Evolutionary conservation across 2,888 invertebrate species (phyloP).

Genomic region (Cheilosia scutellata): DNA sequence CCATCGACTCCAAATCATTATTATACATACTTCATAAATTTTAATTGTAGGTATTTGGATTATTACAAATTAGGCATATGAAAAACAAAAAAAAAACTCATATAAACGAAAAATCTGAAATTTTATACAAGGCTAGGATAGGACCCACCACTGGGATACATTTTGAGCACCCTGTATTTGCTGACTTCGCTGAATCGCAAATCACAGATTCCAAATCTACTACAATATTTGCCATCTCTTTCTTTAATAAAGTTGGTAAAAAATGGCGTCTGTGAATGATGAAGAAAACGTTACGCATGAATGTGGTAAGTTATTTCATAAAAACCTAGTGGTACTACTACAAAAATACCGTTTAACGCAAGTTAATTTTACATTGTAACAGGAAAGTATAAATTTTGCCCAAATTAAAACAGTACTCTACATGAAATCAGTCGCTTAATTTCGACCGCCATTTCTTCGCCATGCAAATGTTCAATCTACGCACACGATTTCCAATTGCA

Average conservation of each 20-base stretch:
- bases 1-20: no score
- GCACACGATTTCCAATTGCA: background rate
- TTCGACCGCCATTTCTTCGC: constrained; percentile 63
- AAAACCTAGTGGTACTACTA: constrained; percentile 51
- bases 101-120: no score
- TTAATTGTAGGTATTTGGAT: no score
- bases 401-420: background rate
- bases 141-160: background rate
- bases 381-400: background rate
- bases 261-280: constrained; percentile 84
- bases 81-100: no score
- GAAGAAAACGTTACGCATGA: constrained; percentile 82
- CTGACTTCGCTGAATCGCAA: constrained; percentile 17
- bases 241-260: constrained; percentile 71
- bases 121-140: no score
- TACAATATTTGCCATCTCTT: constrained; percentile 24
- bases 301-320: constrained; percentile 80
- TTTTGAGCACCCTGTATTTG: background rate
- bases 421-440: background rate
- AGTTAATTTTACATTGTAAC: constrained; percentile 30
- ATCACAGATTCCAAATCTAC: background rate
- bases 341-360: constrained; percentile 38
- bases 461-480: background rate
- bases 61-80: no score
- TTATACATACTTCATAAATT: no score